Evolutionary conservation across 2,797 vertebrate genomes (phyloP).

Genomic region (Cyclopterus lumpus): DNA sequence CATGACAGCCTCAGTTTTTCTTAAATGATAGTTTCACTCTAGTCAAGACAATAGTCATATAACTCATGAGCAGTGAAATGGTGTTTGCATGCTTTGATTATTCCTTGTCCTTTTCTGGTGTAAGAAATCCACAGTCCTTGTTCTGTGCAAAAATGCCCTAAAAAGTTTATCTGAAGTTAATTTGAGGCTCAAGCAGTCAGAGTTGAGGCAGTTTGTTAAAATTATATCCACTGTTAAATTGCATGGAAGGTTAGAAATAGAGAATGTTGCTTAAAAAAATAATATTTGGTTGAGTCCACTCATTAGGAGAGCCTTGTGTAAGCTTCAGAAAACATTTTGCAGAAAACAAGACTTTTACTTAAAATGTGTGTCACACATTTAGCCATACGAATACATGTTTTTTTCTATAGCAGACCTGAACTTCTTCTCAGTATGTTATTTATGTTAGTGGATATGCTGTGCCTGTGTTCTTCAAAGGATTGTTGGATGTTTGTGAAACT

Average conservation of each 20-base stretch:
- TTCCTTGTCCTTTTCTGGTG: background rate
- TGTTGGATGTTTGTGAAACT: slow-evolving; percentile 4
- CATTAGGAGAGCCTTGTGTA: background rate
- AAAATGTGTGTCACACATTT: background rate
- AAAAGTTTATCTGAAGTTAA: background rate
- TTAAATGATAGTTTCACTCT: background rate
- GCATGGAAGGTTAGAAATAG: background rate
- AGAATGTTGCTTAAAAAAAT: background rate
- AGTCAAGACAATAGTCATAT: background rate
- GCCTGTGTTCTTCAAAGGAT: background rate
- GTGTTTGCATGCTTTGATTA: background rate
- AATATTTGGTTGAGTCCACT: background rate
- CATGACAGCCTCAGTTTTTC: background rate
- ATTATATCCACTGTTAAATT: background rate
- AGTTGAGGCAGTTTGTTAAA: background rate
- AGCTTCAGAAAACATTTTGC: background rate
- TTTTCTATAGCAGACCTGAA: background rate
- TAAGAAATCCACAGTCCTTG: background rate
- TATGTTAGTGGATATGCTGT: slow-evolving; percentile 1
- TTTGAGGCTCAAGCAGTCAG: background rate
- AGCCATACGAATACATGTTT: background rate
- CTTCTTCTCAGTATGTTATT: background rate
- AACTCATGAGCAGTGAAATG: background rate
- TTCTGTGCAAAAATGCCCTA: background rate
- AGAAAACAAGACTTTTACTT: background rate